Conservation (phyloP, 2,113 vertebrate species). For the Vulpes vulpes region DNA sequence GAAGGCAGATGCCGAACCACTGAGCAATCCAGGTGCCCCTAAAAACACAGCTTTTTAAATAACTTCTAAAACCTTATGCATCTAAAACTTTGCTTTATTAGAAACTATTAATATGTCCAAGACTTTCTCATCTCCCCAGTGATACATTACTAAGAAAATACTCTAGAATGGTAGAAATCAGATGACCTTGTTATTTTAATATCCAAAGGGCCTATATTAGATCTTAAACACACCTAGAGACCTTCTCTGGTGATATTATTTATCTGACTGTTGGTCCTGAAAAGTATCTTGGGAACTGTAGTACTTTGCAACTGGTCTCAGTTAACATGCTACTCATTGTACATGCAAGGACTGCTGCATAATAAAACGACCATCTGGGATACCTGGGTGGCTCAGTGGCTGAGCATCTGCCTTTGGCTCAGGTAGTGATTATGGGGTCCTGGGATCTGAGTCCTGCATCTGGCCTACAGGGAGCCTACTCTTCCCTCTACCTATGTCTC, state of each 20-base stretch:
- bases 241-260: not conserved
- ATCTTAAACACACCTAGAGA: not conserved
- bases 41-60: not conserved
- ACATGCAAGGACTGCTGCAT: not conserved
- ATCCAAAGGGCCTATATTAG: not conserved
- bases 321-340: not conserved
- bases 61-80: not conserved
- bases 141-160: slow-evolving; percentile 1
- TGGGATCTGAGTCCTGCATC: no score
- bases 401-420: no score
- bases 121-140: not conserved
- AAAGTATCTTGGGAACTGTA: not conserved
- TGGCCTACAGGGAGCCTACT: no score
- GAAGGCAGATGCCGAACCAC: no score
- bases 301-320: not conserved
- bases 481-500: no score
- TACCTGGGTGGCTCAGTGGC: no score
- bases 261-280: not conserved
- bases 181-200: not conserved
- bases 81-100: slow-evolving; percentile 1
- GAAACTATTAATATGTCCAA: not conserved
- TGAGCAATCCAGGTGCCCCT: not conserved
- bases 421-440: no score
- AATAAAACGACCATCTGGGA: not conserved
- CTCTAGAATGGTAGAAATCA: not conserved